Evolutionary conservation across 1,140 invertebrate species (phyloP), one percentile per base, ranked within the genome.

Genomic region (Charaxes varanes): DNA sequence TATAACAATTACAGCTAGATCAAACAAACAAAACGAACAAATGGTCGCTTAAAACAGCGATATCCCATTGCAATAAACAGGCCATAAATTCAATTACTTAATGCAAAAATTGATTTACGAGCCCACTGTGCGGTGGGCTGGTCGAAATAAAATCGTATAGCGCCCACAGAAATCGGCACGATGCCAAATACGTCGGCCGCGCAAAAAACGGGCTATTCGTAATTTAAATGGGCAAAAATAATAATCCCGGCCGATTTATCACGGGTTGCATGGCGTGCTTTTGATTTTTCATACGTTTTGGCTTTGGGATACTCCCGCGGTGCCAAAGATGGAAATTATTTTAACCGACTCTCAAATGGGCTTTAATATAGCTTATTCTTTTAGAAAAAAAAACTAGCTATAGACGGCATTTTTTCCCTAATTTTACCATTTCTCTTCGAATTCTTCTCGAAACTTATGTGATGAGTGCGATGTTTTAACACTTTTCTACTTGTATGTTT

Each of bases 181-280:
- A 24, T 55, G 53, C 53, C 53, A 55, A 36, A 41, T 44, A 47
- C 36, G 24, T 33, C 22, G 19, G 11, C 35, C 31, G 36, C 14
- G 43, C 35, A 50, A 53, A 53, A 53, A 55, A 51, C 38, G 23
- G 32, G 36, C 42, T 27, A 49, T 41, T 49, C 32, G 36, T 45
- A 45, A 48, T 48, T 53, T 45, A 36, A 42, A 45, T 36, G 46
- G 41, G 41, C 37, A 46, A 55, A 51, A 55, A 55, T 55, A 55
- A 55, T 55, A 51, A 55, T 34, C 53, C 31, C 4, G 7, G 36
- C 23, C 45, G 35, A 56, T 56, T 52, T 48, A 56, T 56, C 48
- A 52, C 38, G 31, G 36, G 21, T 8, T 6, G 12, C 17, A 16
- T 32, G 37, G 33, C 36, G 26, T 51, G 53, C 31, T 30, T 41